Evolutionary conservation across 2,113 vertebrate species (phyloP).

Genomic region (Solea solea): DNA sequence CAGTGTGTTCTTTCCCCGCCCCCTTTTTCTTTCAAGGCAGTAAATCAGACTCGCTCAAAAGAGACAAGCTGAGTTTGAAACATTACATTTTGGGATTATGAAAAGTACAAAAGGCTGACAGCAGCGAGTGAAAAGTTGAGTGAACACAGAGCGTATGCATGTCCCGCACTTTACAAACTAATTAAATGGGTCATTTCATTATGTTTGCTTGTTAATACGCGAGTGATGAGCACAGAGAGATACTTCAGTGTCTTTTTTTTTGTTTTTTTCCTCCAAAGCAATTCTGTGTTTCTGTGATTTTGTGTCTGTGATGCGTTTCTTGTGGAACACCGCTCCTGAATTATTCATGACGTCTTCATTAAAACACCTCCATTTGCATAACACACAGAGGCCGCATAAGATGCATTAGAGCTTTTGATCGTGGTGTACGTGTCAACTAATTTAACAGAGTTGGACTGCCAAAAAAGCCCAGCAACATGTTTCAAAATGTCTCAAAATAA

Average conservation of each 20-base stretch:
- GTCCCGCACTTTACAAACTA: slow-evolving; percentile 28
- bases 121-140: slow-evolving; percentile 8
- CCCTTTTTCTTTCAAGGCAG: slow-evolving; percentile 8
- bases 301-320: slow-evolving; percentile 56
- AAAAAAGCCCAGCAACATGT: slow-evolving; percentile 20
- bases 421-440: slow-evolving; percentile 69
- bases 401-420: slow-evolving; percentile 74
- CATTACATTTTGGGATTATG: slow-evolving; percentile 19
- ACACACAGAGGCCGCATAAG: slow-evolving; percentile 47
- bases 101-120: slow-evolving; percentile 17
- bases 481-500: slow-evolving; percentile 42
- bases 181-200: slow-evolving; percentile 52
- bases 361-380: slow-evolving; percentile 79
- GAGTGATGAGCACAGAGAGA: slow-evolving; percentile 47
- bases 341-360: slow-evolving; percentile 78
- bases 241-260: slow-evolving; percentile 44
- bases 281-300: slow-evolving; percentile 64
- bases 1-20: background rate
- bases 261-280: slow-evolving; percentile 49
- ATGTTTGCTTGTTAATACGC: slow-evolving; percentile 50
- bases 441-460: slow-evolving; percentile 54
- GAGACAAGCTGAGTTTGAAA: slow-evolving; percentile 46
- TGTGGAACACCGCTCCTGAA: slow-evolving; percentile 64
- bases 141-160: slow-evolving; percentile 24
- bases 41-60: slow-evolving; percentile 26